Evolutionary conservation across 1,140 invertebrate genomes (phyloP).

Genomic region (Scaptomyza hsui): DNA sequence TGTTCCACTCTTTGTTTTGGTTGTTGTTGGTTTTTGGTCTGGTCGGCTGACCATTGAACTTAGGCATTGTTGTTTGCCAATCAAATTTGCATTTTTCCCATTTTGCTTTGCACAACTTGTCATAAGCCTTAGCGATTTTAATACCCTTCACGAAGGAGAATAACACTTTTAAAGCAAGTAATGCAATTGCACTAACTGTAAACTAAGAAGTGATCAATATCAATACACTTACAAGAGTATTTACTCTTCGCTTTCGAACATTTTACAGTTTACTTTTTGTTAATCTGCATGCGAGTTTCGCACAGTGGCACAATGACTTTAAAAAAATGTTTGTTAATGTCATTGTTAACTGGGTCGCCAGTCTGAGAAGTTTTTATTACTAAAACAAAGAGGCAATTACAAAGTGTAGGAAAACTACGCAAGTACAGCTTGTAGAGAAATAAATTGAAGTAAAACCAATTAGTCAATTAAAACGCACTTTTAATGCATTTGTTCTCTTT

Average conservation of each 20-base stretch:
- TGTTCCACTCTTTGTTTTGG: background rate
- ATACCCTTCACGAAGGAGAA: background rate
- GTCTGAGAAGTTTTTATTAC: background rate
- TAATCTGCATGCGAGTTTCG: background rate
- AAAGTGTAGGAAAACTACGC: background rate
- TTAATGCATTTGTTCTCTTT: too few relatives aligned
- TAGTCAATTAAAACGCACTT: too few relatives aligned
- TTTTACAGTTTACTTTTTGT: background rate
- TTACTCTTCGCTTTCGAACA: background rate
- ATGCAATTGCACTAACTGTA: too few relatives aligned
- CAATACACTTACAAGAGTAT: background rate
- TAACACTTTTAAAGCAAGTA: background rate
- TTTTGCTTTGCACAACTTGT: conserved; percentile 55
- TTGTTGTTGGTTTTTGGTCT: conserved; percentile 2
- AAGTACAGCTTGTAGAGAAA: too few relatives aligned
- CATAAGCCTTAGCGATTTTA: conserved; percentile 43
- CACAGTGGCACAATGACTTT: conserved; percentile 28
- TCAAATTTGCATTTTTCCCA: conserved; percentile 65
- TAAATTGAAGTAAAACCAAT: too few relatives aligned
- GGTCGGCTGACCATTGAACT: conserved; percentile 67
- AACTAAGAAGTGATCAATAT: too few relatives aligned
- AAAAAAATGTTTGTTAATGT: background rate
- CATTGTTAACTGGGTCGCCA: background rate
- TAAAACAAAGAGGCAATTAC: background rate
- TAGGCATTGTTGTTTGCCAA: conserved; percentile 64